Conservation (phyloP, 1,140 invertebrate genomes). For the Bombus waltoni region DNA sequence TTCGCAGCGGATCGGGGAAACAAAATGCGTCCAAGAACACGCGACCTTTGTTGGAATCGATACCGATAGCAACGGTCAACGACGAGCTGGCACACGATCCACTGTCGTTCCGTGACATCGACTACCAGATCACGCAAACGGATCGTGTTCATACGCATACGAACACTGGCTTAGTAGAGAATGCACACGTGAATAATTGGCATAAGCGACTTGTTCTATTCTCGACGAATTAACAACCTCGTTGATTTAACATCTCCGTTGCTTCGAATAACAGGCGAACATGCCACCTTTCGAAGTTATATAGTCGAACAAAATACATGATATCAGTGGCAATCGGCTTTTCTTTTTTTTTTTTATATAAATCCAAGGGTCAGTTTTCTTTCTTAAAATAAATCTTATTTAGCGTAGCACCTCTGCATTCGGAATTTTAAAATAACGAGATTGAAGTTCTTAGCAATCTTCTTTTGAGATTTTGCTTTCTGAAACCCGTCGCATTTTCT, state of each 20-base stretch:
- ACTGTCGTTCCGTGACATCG: neutral
- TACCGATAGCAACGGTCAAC: constrained; percentile 3
- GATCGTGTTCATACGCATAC: neutral
- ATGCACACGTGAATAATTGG: neutral
- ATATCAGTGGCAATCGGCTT: too few species aligned
- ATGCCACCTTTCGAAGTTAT: too few species aligned
- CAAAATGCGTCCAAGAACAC: constrained; percentile 1
- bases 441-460: too few species aligned
- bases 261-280: neutral
- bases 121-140: neutral
- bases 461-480: too few species aligned
- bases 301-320: too few species aligned
- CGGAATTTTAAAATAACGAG: too few species aligned
- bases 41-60: constrained; percentile 19
- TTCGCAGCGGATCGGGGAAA: constrained; percentile 5
- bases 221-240: neutral
- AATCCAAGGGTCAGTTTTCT: too few species aligned
- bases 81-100: constrained; percentile 8
- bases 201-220: neutral
- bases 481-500: too few species aligned
- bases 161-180: too few species aligned
- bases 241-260: neutral
- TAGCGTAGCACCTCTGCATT: too few species aligned
- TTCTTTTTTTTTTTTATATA: too few species aligned
- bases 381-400: too few species aligned